Evolutionary conservation across 1,140 invertebrate genomes (phyloP), one percentile per base, ranked within the genome.

Genomic region (Subanguina moxae): DNA sequence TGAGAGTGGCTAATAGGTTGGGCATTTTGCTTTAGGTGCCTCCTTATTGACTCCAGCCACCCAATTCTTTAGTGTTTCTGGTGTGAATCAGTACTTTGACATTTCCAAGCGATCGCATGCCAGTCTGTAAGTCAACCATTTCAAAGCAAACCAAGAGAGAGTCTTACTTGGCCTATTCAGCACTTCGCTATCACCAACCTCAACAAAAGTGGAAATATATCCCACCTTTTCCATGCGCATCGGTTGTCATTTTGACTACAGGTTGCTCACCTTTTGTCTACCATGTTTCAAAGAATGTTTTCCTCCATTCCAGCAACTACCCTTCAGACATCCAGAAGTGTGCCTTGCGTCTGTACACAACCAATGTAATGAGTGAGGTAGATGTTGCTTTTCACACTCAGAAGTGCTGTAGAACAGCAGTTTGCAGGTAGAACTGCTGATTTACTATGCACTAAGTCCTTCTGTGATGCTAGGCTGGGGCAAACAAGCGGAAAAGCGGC

Each of bases 211-310:
- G 21, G 78, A 80, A 65, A 70, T 77, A 42, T 80, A 81, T 52
- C 78, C 78, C 23, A 81, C 76, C 27, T 80, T 80, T 65, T 68
- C 73, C 7, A 76, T 80, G 13, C 75, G 76, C 64, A 67, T 80
- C 45, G 78, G 78, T 0, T 80, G 78, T 52, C 21, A 62, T 23
- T 79, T 80, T 52, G 78, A 80, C 59, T 80, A 67, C 62, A 71
- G 71, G 69, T 71, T n/a, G 15, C 0, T 66, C 27, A 27, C 25
- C 17, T 15, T 67, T 28, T 42, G 21, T 5, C 27, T 25, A 7
- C 3, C 38, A 7, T 61, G 13, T n/a, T 9, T 64, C 15, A 64
- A 23, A 46, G 17, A 58, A 7, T 23, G 5, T 5, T 43, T 28
- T 30, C 28, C 1, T 19, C 9, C 19, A 64, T 21, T 64, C 9